Base-by-base conservation (phyloP, 2,888 invertebrate genomes). In the Cerastis rubricosa region DNA sequence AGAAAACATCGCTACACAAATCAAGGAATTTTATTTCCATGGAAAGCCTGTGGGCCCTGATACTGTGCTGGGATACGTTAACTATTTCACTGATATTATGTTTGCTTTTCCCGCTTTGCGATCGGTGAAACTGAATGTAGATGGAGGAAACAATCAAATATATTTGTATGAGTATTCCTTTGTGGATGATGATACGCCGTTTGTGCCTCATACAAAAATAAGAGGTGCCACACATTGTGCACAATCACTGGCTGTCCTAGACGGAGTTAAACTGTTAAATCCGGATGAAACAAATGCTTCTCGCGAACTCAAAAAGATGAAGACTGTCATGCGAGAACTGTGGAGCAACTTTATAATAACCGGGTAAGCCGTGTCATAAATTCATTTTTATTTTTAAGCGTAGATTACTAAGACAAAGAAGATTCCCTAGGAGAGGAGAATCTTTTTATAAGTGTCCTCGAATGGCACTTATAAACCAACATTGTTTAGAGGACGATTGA, bases 41-140 rank as follows among this genome's bases (percentile, higher is more conserved):
- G 49, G 49, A 49, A 49, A 49, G 9, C 49, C 22, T 49, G 22
- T 49, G 9, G 49, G 49, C 49, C 22, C 22, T 22, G 49, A 89
- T 4, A 49, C 49, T 9, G 22, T 49, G 49, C 22, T 49, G 49
- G 49, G 49, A 49, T 49, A 49, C 22, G 49, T 49, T 49, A 22
- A 49, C 49, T 49, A 49, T 49, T 49, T 49, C 49, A 49, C 49
- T 9, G 49, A 49, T 49, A 71, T 89, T 19, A 49, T 90, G 8
- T 90, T 92, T 76, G 72, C 78, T 7, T 89, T 88, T 25, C 82
- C 92, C 3, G 88, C 87, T 9, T 61, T 92, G 17, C 49, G 49
- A 49, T 49, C 49, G 19, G 49, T 49, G 9, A 49, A 49, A 8
- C 49, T 49, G 8, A 49, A 49, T 22, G 19, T 49, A 9, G 49